phyloP scores from a whole-genome alignment of 2,888 invertebrate species.

The Metellina segmentata region DNA sequence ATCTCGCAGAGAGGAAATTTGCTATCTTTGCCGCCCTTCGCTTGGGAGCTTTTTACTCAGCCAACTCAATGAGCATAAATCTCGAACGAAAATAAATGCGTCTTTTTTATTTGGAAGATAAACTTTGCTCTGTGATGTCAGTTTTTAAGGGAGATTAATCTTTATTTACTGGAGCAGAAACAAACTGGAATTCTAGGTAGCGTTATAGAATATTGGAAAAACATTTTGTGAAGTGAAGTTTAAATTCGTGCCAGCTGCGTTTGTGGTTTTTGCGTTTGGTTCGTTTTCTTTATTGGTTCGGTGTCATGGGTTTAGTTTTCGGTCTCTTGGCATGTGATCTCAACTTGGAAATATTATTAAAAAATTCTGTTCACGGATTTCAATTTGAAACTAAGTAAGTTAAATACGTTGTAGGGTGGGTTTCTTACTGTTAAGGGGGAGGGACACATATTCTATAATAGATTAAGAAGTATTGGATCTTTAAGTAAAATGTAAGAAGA shows the following conservation, averaged over 20 bases:
- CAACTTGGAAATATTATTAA: too few species aligned
- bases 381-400: too few species aligned
- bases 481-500: too few species aligned
- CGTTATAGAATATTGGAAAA: not conserved
- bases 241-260: not conserved
- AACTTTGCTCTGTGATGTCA: not conserved
- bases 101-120: not conserved
- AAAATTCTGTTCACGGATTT: too few species aligned
- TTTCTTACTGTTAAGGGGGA: too few species aligned
- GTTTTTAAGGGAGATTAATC: not conserved
- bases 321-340: too few species aligned
- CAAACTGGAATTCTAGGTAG: not conserved
- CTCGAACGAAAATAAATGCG: not conserved
- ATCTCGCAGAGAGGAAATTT: not conserved
- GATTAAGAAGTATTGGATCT: too few species aligned
- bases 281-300: too few species aligned
- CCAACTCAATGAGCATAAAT: not conserved
- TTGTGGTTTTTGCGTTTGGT: too few species aligned
- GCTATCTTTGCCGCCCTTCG: not conserved
- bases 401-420: too few species aligned
- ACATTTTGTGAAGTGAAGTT: not conserved
- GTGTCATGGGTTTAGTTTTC: too few species aligned
- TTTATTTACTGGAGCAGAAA: constrained; percentile 5
- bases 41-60: not conserved
- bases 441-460: too few species aligned